These are phyloP conservation scores for Zosterops hypoxanthus DNA, from an alignment of 2,113 vertebrate species.

Conservation along the genomic window DNA sequence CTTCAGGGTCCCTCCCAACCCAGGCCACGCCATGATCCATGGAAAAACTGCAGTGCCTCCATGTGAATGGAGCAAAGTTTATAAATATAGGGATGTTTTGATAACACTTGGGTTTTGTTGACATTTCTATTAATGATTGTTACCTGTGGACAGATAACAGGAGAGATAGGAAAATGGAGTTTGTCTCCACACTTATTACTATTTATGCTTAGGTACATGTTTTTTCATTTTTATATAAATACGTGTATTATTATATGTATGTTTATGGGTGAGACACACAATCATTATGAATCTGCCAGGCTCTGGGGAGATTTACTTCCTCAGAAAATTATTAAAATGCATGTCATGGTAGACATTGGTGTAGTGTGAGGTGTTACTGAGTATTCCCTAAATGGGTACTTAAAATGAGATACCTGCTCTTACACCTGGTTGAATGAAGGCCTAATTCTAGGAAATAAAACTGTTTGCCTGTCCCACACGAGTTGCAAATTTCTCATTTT, in stretches of 20 bases:
- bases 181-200: not conserved
- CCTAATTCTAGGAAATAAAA: not conserved
- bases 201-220: not conserved
- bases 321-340: not conserved
- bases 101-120: not conserved
- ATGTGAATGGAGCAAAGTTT: not conserved
- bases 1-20: not conserved
- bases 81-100: not conserved
- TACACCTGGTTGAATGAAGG: not conserved
- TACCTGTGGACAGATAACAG: not conserved
- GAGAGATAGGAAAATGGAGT: not conserved
- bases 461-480: not conserved
- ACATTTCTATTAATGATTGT: conserved; percentile 1
- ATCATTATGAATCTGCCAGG: not conserved
- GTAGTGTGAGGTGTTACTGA: not conserved
- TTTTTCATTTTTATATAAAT: not conserved
- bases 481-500: not conserved
- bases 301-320: not conserved
- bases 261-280: not conserved
- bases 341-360: accelerated
- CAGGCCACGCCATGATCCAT: not conserved
- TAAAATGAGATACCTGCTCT: not conserved
- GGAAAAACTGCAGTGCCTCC: not conserved
- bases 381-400: not conserved
- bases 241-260: not conserved